Evolutionary conservation across 2,113 vertebrate species (phyloP).

Genomic region (Machaerirhynchus nigripectus): DNA sequence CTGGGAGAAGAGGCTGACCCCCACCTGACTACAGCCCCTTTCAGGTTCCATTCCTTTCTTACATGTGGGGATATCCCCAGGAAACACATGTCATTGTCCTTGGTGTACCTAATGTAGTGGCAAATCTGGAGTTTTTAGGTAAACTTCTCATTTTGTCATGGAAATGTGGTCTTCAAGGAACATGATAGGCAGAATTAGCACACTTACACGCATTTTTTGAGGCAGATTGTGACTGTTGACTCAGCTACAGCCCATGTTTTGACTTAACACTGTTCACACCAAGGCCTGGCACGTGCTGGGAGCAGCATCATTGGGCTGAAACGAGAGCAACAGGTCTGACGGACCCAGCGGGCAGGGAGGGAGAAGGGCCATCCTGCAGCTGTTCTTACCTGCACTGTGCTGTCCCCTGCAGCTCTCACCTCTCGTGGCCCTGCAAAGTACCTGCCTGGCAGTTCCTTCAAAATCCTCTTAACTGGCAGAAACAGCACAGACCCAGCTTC

Average conservation of each 20-base stretch:
- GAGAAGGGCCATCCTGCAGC: neutral
- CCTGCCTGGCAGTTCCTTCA: neutral
- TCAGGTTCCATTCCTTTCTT: neutral
- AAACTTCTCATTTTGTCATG: neutral
- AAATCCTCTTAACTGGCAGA: neutral
- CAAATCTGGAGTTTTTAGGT: neutral
- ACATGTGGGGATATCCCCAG: accelerated
- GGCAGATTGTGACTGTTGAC: neutral
- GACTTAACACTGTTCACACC: neutral
- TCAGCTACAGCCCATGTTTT: neutral
- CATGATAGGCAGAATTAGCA: accelerated
- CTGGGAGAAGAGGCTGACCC: neutral
- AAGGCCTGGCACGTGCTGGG: neutral
- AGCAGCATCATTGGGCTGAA: accelerated
- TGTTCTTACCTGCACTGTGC: neutral
- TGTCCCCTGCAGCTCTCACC: neutral
- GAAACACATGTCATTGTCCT: accelerated
- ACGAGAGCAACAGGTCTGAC: accelerated
- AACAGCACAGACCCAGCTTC: neutral
- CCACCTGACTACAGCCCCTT: neutral
- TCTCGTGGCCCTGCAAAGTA: neutral
- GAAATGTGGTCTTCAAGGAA: neutral
- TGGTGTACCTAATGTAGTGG: accelerated
- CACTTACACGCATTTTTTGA: accelerated
- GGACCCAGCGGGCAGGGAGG: accelerated